These are phyloP conservation scores for Vulpes ferrilata DNA, from an alignment of 2,113 vertebrate genomes.

Conservation along the genomic window DNA sequence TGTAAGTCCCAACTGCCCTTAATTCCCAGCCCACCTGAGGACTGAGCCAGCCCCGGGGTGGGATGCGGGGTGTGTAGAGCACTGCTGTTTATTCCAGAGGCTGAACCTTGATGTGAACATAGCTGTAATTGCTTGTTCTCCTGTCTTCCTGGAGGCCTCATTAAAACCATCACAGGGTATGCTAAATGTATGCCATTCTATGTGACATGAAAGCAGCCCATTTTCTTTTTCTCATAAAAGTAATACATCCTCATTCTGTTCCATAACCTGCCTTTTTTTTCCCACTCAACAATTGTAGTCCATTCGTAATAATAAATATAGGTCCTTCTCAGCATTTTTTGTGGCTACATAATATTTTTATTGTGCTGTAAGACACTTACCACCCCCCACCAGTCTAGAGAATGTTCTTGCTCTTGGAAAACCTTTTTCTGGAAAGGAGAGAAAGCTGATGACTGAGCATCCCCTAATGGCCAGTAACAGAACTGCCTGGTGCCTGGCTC, in stretches of 20 bases:
- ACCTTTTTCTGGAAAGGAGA: background rate
- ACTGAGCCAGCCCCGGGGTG: too few relatives aligned
- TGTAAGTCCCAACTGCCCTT: fast-evolving
- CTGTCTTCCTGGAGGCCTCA: background rate
- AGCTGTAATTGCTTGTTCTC: background rate
- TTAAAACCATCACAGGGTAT: background rate
- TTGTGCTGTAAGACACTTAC: background rate
- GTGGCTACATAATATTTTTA: background rate
- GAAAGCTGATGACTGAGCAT: background rate
- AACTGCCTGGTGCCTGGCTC: background rate
- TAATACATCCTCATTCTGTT: background rate
- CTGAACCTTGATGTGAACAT: background rate
- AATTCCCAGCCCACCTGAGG: background rate
- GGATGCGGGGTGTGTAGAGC: fast-evolving
- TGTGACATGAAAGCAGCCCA: background rate
- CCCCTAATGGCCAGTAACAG: background rate
- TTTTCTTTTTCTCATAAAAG: background rate
- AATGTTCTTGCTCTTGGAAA: background rate
- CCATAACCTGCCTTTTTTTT: background rate
- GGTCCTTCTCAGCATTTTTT: background rate
- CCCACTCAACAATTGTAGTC: background rate
- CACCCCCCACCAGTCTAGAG: background rate
- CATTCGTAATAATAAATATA: background rate
- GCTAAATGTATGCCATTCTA: background rate
- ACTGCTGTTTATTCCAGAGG: background rate